Evolutionary conservation across 2,797 vertebrate species (phyloP).

Genomic region (Danio aesculapii): DNA sequence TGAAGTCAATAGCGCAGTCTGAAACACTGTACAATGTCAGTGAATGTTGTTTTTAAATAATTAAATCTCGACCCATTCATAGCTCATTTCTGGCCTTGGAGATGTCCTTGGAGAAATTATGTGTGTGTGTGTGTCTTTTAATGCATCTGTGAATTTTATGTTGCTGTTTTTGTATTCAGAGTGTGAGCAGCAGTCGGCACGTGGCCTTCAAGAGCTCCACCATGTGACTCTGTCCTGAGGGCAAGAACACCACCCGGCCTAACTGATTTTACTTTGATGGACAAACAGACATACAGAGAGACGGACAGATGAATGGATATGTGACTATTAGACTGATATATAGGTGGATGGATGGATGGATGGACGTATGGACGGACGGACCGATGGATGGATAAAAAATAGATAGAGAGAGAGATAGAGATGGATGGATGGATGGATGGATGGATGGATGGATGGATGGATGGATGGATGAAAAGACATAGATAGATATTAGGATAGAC

Average conservation of each 20-base stretch:
- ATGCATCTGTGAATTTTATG: conserved; percentile 20
- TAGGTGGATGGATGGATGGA: not conserved
- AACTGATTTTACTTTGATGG: not conserved
- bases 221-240: conserved; percentile 26
- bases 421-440: too few species aligned
- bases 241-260: not conserved
- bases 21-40: not conserved
- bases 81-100: not conserved
- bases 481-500: not conserved
- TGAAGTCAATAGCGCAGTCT: not conserved
- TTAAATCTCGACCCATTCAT: not conserved
- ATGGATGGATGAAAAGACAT: not conserved
- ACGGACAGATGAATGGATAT: too few species aligned
- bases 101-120: conserved; percentile 7
- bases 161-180: conserved; percentile 1
- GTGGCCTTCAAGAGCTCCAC: conserved; percentile 28
- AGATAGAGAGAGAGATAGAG: too few species aligned
- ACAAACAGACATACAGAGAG: not conserved
- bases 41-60: not conserved
- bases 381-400: too few species aligned
- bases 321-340: not conserved
- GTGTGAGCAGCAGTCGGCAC: conserved; percentile 27
- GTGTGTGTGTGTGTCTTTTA: conserved; percentile 6
- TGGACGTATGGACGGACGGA: too few species aligned
- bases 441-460: too few species aligned